Evolutionary conservation across 2,797 vertebrate genomes (phyloP), one percentile per base, ranked within the genome.

Genomic region (Mastacembelus armatus): DNA sequence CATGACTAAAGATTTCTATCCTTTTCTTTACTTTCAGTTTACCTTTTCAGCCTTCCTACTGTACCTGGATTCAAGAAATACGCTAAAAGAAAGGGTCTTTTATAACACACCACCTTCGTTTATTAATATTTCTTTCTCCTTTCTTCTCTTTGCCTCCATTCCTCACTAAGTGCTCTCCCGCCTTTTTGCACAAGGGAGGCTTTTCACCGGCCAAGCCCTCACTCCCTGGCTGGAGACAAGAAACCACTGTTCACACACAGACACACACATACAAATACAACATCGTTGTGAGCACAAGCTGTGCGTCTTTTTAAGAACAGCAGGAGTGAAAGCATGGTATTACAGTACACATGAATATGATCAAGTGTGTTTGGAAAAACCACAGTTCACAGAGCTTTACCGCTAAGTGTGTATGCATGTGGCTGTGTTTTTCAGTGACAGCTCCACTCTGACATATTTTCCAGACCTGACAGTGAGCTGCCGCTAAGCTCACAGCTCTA

Each of bases 401-500:
- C 4, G 35, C 11, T 14, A 9, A 29, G 32, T 4, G 33, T 33
- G 7, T n/a, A 38, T 36, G 38, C 14, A n/a, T 3, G n/a, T 38
- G 51, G 43, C 24, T 38, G 48, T 66, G 48, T 0, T 24, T 42
- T 22, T n/a, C n/a, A n/a, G n/a, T n/a, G n/a, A n/a, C 27, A 40
- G 63, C 58, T 64, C 83, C 67, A 47, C 71, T 65, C 51, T 68
- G 71, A 43, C 72, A 18, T 79, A 61, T 77, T 75, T 75, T 74
- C 63, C 82, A 74, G 77, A 12, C 50, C 55, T 59, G 80, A 80
- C 65, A 71, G 75, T 9, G 74, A 81, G 56, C 81, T 66, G 78
- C 69, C 56, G 85, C 81, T 78, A 69, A 72, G 78, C 71, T 74
- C 78, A 77, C 73, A 83, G 82, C 81, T 81, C 67, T 39, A 48